Conservation (phyloP, 2,797 vertebrate genomes). For the Poecile montanus region DNA sequence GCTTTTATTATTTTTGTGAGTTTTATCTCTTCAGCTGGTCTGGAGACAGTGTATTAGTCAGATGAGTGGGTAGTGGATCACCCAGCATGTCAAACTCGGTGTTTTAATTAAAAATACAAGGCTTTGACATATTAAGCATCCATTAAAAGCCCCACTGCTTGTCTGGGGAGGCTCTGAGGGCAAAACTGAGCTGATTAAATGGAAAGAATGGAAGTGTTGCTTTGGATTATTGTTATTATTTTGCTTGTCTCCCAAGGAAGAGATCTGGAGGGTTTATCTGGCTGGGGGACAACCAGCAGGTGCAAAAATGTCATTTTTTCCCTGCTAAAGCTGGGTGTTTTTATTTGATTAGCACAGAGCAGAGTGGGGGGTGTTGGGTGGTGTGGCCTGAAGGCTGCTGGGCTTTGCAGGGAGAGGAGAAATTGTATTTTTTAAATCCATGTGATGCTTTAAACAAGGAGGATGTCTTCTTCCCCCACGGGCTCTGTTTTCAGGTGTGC, state of each 20-base stretch:
- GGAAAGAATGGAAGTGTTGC: not conserved
- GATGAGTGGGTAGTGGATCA: not conserved
- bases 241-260: not conserved
- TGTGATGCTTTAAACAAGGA: not conserved
- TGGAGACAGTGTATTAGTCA: constrained; percentile 30
- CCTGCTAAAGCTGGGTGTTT: not conserved
- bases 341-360: not conserved
- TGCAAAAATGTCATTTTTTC: not conserved
- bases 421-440: not conserved
- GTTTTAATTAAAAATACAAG: constrained; percentile 20
- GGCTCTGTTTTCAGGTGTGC: not conserved
- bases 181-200: not conserved
- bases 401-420: not conserved
- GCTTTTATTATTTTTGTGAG: not conserved
- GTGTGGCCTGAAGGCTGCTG: not conserved
- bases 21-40: constrained; percentile 23
- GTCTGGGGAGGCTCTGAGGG: not conserved
- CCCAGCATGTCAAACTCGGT: not conserved
- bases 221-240: not conserved
- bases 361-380: not conserved
- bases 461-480: not conserved
- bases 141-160: not conserved
- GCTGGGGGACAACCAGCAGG: not conserved
- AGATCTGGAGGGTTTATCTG: not conserved
- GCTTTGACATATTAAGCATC: not conserved